A percentile compares a stretch with the other conserved stretches of the same genome.
These are phyloP conservation scores for Bradynema listronoti DNA, from an alignment of 1,140 invertebrate species.

Conservation along the genomic window DNA sequence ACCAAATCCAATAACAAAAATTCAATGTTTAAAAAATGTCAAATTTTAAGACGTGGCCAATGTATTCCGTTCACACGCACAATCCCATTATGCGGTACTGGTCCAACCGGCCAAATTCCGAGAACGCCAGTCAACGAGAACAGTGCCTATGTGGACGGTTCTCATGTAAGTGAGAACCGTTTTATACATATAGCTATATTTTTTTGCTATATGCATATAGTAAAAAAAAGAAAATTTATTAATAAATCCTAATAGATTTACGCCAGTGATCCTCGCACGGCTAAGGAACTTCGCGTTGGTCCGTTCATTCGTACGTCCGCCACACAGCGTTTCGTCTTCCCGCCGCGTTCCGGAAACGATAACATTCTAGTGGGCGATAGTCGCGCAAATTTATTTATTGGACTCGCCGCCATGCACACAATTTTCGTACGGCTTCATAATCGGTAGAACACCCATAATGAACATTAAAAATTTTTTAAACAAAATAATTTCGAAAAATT, in stretches of 20 bases:
- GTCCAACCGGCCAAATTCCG: conserved; percentile 21
- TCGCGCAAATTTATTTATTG: conserved; percentile 27
- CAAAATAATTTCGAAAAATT: neutral
- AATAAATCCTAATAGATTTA: conserved; percentile 21
- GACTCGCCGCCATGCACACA: conserved; percentile 31
- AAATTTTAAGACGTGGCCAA: conserved; percentile 1
- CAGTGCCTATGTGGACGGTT: conserved; percentile 40
- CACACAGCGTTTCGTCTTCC: conserved; percentile 5
- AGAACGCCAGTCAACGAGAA: conserved; percentile 41
- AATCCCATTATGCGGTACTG: conserved; percentile 27
- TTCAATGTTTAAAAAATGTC: conserved; percentile 14
- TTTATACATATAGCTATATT: neutral
- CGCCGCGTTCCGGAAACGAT: conserved; percentile 27
- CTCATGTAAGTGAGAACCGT: conserved; percentile 22
- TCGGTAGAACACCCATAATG: conserved; percentile 13
- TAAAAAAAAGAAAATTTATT: conserved; percentile 1
- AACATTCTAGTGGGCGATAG: conserved; percentile 36
- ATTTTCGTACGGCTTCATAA: conserved; percentile 44
- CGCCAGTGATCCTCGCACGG: conserved; percentile 20
- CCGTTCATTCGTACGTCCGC: conserved; percentile 28
- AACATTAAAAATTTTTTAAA: neutral
- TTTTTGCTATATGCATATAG: neutral
- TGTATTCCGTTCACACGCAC: conserved; percentile 44
- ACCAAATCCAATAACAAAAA: too few relatives aligned
- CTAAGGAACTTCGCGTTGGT: conserved; percentile 22